Evolutionary conservation across 2,113 vertebrate genomes (phyloP).

Genomic region (Grantiella picta): DNA sequence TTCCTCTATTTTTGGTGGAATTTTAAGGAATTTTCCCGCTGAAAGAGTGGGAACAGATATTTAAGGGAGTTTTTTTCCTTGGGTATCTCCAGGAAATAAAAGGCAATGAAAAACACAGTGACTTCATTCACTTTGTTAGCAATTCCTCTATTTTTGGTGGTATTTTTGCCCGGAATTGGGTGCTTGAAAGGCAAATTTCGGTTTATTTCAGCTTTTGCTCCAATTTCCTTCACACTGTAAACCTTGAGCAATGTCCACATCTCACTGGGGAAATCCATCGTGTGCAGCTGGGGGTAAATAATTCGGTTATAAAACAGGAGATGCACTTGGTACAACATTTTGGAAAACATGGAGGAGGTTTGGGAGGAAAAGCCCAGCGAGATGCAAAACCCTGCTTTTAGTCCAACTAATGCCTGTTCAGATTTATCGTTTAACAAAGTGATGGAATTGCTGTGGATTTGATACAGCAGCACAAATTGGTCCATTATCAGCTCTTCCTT

Average conservation of each 20-base stretch:
- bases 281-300: not conserved
- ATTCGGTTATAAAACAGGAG: not conserved
- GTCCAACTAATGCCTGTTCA: not conserved
- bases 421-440: not conserved
- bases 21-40: too few relatives aligned
- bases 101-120: not conserved
- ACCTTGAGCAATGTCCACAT: not conserved
- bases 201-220: not conserved
- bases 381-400: not conserved
- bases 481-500: not conserved
- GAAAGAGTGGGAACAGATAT: too few relatives aligned
- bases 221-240: not conserved
- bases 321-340: not conserved
- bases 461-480: not conserved
- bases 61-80: not conserved
- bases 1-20: too few relatives aligned
- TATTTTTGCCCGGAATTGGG: not conserved
- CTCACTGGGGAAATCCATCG: fast-evolving
- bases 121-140: not conserved
- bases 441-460: not conserved
- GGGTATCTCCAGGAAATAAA: not conserved
- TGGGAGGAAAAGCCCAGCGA: not conserved
- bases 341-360: not conserved
- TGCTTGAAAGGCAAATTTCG: not conserved
- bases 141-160: not conserved